Percentiles rank a stretch among this genome's conserved stretches.
These are phyloP conservation scores for Dimorphilus gyrociliatus DNA, from an alignment of 2,888 invertebrate species.

Conservation along the genomic window DNA sequence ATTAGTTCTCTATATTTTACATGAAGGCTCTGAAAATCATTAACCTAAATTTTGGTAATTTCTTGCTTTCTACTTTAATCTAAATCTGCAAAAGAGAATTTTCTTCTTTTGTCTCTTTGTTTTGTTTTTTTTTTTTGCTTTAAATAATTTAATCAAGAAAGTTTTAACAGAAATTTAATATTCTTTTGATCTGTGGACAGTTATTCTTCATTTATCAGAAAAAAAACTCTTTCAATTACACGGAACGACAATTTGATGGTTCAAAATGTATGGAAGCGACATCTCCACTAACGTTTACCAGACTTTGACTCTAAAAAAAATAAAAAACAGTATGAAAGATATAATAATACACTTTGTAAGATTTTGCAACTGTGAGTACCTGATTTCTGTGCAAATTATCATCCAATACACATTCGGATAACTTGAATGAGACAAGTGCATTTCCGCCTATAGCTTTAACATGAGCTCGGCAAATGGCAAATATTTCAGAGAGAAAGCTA, in stretches of 20 bases:
- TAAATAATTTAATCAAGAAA: no score
- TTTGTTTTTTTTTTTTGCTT: no score
- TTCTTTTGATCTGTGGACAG: no score
- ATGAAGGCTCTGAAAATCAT: no score
- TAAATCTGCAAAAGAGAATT: no score
- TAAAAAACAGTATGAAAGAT: conserved; percentile 6
- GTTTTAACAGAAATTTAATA: no score
- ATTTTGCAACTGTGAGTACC: conserved; percentile 43
- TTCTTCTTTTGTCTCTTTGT: no score
- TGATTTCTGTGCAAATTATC: conserved; percentile 92
- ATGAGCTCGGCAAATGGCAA: conserved; percentile 81
- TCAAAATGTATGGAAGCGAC: conserved; percentile 45
- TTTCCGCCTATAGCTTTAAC: conserved; percentile 83
- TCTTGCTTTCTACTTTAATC: no score
- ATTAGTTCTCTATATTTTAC: no score
- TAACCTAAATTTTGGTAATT: no score
- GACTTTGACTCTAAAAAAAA: conserved; percentile 68
- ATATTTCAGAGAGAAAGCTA: conserved; percentile 75
- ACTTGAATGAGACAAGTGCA: conserved; percentile 79
- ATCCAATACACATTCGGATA: conserved; percentile 73
- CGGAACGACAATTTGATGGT: conserved; percentile 1
- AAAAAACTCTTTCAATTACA: no score
- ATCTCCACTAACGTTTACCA: conserved; percentile 87
- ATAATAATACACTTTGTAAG: neutral
- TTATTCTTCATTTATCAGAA: no score